Evolutionary conservation across 2,888 invertebrate species (phyloP).

Genomic region (Taphrorychus bicolor): DNA sequence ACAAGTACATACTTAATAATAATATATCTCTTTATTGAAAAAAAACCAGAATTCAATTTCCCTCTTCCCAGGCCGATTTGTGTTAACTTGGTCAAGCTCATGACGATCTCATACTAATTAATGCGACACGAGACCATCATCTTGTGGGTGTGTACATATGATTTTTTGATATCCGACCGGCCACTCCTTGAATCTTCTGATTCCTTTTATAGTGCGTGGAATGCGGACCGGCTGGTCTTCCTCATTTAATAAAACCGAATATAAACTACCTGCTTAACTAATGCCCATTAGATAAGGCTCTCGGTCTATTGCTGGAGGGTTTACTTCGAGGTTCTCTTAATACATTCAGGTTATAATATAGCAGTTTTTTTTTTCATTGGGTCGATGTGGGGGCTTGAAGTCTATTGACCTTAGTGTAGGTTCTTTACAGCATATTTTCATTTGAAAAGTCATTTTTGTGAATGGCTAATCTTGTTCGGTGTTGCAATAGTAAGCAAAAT

Average conservation of each 20-base stretch:
- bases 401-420: neutral
- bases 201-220: conserved; percentile 4
- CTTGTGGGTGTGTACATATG: conserved; percentile 17
- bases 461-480: too few species aligned
- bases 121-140: neutral
- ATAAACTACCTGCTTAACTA: conserved; percentile 21
- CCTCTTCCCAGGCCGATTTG: too few species aligned
- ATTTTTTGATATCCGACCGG: conserved; percentile 11
- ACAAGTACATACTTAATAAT: too few species aligned
- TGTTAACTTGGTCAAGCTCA: too few species aligned
- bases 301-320: neutral
- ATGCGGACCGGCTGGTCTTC: conserved; percentile 25
- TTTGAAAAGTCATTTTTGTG: too few species aligned
- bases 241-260: conserved; percentile 26
- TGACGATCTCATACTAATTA: too few species aligned
- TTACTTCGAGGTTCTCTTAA: neutral
- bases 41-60: too few species aligned
- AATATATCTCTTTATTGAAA: too few species aligned
- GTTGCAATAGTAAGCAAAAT: too few species aligned
- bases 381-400: too few species aligned
- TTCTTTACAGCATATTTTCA: too few species aligned
- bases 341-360: neutral
- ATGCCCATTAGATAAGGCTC: conserved; percentile 13
- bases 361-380: neutral
- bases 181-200: conserved; percentile 2